Evolutionary conservation across 2,113 vertebrate genomes (phyloP).

Genomic region (Atractosteus spatula): DNA sequence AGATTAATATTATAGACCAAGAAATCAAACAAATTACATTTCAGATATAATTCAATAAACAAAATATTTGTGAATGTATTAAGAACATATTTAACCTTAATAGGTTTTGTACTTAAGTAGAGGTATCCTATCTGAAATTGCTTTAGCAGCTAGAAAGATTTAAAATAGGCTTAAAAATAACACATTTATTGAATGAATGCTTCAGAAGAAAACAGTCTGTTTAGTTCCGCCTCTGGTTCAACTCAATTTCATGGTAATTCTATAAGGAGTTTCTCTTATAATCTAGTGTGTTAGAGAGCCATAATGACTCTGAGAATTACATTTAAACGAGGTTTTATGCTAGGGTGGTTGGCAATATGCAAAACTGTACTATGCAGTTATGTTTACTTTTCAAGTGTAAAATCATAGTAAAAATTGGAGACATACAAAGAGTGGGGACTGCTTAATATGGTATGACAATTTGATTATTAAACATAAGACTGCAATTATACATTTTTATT

Average conservation of each 20-base stretch:
- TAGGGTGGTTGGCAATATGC: slow-evolving; percentile 24
- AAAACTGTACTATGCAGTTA: background rate
- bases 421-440: too few relatives aligned
- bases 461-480: too few relatives aligned
- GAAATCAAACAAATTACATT: background rate
- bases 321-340: slow-evolving; percentile 31
- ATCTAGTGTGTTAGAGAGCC: slow-evolving; percentile 37
- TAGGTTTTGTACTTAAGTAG: background rate
- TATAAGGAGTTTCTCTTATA: slow-evolving; percentile 55
- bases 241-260: slow-evolving; percentile 59
- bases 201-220: slow-evolving; percentile 52
- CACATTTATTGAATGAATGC: slow-evolving; percentile 45
- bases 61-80: background rate
- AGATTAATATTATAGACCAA: background rate
- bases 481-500: too few relatives aligned
- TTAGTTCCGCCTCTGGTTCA: slow-evolving; percentile 51
- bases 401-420: background rate
- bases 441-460: too few relatives aligned
- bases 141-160: background rate
- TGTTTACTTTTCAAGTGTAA: background rate
- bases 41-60: background rate
- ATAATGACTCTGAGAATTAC: slow-evolving; percentile 37
- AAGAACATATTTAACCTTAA: background rate
- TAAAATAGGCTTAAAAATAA: slow-evolving; percentile 33
- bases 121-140: background rate